Evolutionary conservation across 2,797 vertebrate genomes (phyloP).

Genomic region (Propithecus perrieri): DNA sequence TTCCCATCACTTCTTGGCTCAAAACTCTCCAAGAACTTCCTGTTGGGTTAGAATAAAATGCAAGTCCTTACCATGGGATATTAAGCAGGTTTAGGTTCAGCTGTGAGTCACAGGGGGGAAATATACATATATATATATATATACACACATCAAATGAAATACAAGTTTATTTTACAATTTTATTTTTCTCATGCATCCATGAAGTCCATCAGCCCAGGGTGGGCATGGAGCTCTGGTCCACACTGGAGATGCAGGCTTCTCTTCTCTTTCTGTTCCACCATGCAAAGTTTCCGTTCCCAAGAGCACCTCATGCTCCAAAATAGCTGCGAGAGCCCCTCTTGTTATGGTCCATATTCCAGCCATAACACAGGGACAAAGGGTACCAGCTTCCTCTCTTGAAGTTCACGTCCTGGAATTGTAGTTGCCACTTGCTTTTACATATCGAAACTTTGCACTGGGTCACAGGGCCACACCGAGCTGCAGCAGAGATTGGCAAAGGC

Average conservation of each 20-base stretch:
- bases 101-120: neutral
- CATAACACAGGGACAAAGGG: neutral
- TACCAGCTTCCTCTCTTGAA: neutral
- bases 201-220: neutral
- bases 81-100: neutral
- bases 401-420: neutral
- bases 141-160: neutral
- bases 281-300: neutral
- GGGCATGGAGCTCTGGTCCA: accelerated
- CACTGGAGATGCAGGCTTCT: neutral
- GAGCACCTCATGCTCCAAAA: no score
- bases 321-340: neutral
- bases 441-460: no score
- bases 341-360: neutral
- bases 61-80: neutral
- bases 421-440: neutral
- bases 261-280: neutral
- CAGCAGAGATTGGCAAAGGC: neutral
- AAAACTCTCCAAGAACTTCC: neutral
- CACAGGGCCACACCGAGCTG: no score
- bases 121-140: neutral
- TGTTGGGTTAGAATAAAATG: neutral
- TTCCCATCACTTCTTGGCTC: neutral
- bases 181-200: neutral
- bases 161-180: neutral